Evolutionary conservation across 2,888 invertebrate species (phyloP).

Genomic region (Pseudococcus viburni): DNA sequence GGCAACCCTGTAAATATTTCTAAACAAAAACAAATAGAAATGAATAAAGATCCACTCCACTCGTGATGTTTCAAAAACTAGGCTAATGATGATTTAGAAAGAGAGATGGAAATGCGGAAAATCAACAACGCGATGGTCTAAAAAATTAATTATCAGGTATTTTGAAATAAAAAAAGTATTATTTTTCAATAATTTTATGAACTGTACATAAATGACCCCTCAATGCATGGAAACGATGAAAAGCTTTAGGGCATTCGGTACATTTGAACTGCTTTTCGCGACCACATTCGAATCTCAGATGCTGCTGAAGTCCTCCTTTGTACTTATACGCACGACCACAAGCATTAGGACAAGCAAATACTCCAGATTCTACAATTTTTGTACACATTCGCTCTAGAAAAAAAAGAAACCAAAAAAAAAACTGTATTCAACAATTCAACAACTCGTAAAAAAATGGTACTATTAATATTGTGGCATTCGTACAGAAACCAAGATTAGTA

Average conservation of each 20-base stretch:
- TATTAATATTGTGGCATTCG: too few species aligned
- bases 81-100: not conserved
- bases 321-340: not conserved
- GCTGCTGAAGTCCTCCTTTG: slow-evolving; percentile 24
- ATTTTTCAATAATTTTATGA: slow-evolving; percentile 52
- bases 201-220: slow-evolving; percentile 59
- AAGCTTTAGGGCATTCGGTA: slow-evolving; percentile 57
- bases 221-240: slow-evolving; percentile 3
- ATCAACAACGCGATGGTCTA: not conserved
- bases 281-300: slow-evolving; percentile 60
- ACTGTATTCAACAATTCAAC: too few species aligned
- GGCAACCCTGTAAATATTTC: not conserved
- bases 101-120: not conserved
- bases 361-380: not conserved
- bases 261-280: slow-evolving; percentile 58
- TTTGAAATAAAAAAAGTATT: too few species aligned
- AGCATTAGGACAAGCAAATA: not conserved
- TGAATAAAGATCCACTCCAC: not conserved
- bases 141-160: too few species aligned
- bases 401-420: not conserved
- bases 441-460: too few species aligned
- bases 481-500: too few species aligned
- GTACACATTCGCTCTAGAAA: not conserved
- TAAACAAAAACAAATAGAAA: not conserved
- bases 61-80: not conserved